A percentile compares a stretch with the other conserved stretches of the same genome.
Conservation (phyloP, 2,113 vertebrate genomes). For the Seriola quinqueradiata region DNA sequence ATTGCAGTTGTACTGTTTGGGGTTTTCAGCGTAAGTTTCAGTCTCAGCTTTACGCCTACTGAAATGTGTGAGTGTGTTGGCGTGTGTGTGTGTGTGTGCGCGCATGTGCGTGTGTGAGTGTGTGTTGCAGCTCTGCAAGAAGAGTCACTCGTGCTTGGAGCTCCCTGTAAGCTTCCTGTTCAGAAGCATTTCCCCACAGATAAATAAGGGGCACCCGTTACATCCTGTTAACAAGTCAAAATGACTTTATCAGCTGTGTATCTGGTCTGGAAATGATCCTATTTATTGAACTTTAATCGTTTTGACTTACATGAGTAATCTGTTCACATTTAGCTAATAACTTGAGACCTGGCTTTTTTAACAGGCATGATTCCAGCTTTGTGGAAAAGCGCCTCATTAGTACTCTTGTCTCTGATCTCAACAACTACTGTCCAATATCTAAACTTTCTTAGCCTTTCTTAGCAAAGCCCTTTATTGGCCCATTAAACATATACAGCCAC, state of each 20-base stretch:
- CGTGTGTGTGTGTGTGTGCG: constrained; percentile 35
- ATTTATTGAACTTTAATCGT: too few species aligned
- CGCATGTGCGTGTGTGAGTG: constrained; percentile 29
- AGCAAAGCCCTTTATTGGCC: too few species aligned
- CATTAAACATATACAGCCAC: too few species aligned
- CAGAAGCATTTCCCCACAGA: constrained; percentile 37
- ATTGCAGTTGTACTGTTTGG: constrained; percentile 55
- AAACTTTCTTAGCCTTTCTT: too few species aligned
- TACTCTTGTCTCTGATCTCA: too few species aligned
- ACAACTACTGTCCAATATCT: too few species aligned
- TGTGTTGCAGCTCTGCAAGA: constrained; percentile 60
- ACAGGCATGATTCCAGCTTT: too few species aligned
- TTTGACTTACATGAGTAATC: too few species aligned
- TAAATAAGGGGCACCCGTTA: constrained; percentile 36
- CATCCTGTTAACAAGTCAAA: constrained; percentile 32
- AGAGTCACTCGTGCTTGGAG: constrained; percentile 57
- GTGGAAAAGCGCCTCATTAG: too few species aligned
- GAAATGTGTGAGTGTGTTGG: constrained; percentile 29
- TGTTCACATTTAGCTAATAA: too few species aligned
- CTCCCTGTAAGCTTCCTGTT: constrained; percentile 74
- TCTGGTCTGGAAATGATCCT: not conserved
- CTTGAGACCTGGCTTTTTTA: too few species aligned
- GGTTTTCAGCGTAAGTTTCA: constrained; percentile 59
- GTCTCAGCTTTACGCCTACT: constrained; percentile 43
- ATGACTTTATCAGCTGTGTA: not conserved